Percentiles rank a stretch among this genome's conserved stretches.
These are phyloP conservation scores for Dicyrtomina minuta DNA, from an alignment of 2,888 invertebrate species.

Conservation along the genomic window DNA sequence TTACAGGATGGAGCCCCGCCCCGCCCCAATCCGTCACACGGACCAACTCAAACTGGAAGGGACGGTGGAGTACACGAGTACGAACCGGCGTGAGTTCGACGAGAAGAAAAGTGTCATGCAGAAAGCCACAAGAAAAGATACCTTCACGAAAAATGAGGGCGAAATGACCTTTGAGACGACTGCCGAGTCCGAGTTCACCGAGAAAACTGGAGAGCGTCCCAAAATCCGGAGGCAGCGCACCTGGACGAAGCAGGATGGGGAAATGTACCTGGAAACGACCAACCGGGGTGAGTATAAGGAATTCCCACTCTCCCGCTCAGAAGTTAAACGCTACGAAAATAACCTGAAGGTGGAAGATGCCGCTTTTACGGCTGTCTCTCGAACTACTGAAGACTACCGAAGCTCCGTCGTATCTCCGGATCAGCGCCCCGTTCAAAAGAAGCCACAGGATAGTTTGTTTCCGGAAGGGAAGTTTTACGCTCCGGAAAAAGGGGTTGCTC, in stretches of 20 bases:
- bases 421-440: slow-evolving; percentile 27
- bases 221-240: slow-evolving; percentile 71
- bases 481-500: slow-evolving; percentile 61
- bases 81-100: slow-evolving; percentile 39
- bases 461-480: slow-evolving; percentile 55
- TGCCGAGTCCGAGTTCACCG: slow-evolving; percentile 58
- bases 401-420: neutral
- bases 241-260: slow-evolving; percentile 64
- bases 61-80: slow-evolving; percentile 35
- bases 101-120: slow-evolving; percentile 37
- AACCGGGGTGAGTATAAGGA: slow-evolving; percentile 40
- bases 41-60: slow-evolving; percentile 64
- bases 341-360: slow-evolving; percentile 72
- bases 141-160: slow-evolving; percentile 51
- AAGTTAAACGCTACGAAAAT: slow-evolving; percentile 59
- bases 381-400: slow-evolving; percentile 17
- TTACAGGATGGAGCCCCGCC: slow-evolving; percentile 43
- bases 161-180: slow-evolving; percentile 69
- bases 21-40: slow-evolving; percentile 57
- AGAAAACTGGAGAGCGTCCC: slow-evolving; percentile 62
- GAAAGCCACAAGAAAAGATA: slow-evolving; percentile 30
- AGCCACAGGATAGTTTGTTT: slow-evolving; percentile 55
- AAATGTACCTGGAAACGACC: slow-evolving; percentile 48
- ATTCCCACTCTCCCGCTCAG: slow-evolving; percentile 44
- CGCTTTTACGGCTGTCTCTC: slow-evolving; percentile 55